Evolutionary conservation across 2,888 invertebrate species (phyloP), one percentile per base, ranked within the genome.

Genomic region (Rhagium mordax): DNA sequence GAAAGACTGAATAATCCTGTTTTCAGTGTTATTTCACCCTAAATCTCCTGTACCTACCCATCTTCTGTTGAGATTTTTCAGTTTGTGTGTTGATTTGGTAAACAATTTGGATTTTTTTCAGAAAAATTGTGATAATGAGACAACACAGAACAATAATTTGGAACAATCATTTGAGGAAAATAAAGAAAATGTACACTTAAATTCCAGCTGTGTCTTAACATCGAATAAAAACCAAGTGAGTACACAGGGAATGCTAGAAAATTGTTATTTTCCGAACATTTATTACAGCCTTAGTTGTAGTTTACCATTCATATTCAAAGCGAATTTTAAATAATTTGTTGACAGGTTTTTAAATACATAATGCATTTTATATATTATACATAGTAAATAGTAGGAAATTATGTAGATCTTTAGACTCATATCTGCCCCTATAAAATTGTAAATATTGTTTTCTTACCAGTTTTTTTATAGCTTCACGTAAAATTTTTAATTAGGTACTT

Each of bases 121-220:
- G 70, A 65, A 74, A 74, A 75, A 74, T 76, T 81, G 81, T 81
- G 81, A 81, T 81, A 79, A 77, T 72, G 78, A 80, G 61, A 71
- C 62, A 77, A 80, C 79, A 74, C 74, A 78, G 74, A 79, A 82
- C 78, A 81, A 81, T 80, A 80, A 81, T 73, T 75, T 71, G 72
- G 74, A 77, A 79, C 79, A 78, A 81, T 79, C 81, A 78, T 48
- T 51, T 67, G 69, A 75, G 70, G 79, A 81, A 76, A 75, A 79
- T 73, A 81, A 81, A 67, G 81, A 81, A 75, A 81, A 81, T 75
- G 65, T 77, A 60, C 68, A 75, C 60, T 71, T 78, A 68, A 75
- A 76, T 70, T 70, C 76, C 70, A 71, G 71, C 73, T 71, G 75
- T 76, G 72, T 74, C 73, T 78, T 76, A 75, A 73, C 75, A 59